These are phyloP conservation scores for Sturmia bella DNA, from an alignment of 2,888 invertebrate genomes.

Conservation along the genomic window DNA sequence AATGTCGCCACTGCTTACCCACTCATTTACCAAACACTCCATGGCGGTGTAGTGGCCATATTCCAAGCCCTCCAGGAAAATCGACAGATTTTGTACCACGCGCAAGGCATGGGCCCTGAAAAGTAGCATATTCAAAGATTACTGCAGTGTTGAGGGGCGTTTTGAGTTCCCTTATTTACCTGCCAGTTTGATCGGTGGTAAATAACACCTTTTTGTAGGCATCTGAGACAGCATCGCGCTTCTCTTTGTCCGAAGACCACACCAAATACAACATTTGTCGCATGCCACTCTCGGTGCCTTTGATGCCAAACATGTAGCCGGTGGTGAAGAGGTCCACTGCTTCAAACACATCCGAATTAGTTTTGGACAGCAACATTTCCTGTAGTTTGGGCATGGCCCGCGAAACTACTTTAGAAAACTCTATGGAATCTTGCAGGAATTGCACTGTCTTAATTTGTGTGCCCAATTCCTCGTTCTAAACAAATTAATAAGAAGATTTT, in stretches of 20 bases:
- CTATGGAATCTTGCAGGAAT: constrained; percentile 87
- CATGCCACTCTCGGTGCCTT: constrained; percentile 87
- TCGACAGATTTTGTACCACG: constrained; percentile 85
- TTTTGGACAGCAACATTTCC: constrained; percentile 87
- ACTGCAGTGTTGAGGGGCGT: background rate
- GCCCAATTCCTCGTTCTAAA: constrained; percentile 83
- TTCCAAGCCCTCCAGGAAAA: constrained; percentile 83
- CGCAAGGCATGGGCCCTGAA: constrained; percentile 83
- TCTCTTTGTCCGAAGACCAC: constrained; percentile 90
- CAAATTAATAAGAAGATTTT: background rate
- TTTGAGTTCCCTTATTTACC: constrained; percentile 66
- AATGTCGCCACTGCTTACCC: constrained; percentile 84
- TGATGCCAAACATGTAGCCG: constrained; percentile 90
- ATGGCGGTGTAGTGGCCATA: constrained; percentile 85
- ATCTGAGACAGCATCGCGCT: constrained; percentile 87
- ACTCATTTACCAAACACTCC: constrained; percentile 85
- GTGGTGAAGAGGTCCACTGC: constrained; percentile 94
- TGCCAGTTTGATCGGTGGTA: constrained; percentile 79
- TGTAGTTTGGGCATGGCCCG: constrained; percentile 85
- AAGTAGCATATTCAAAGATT: background rate
- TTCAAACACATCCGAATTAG: constrained; percentile 91
- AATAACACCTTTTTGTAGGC: constrained; percentile 86
- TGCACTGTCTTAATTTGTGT: constrained; percentile 86
- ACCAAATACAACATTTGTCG: constrained; percentile 90
- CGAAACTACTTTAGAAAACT: constrained; percentile 82